Conservation (phyloP, 2,113 vertebrate genomes). For the Chloropsis cyanopogon region DNA sequence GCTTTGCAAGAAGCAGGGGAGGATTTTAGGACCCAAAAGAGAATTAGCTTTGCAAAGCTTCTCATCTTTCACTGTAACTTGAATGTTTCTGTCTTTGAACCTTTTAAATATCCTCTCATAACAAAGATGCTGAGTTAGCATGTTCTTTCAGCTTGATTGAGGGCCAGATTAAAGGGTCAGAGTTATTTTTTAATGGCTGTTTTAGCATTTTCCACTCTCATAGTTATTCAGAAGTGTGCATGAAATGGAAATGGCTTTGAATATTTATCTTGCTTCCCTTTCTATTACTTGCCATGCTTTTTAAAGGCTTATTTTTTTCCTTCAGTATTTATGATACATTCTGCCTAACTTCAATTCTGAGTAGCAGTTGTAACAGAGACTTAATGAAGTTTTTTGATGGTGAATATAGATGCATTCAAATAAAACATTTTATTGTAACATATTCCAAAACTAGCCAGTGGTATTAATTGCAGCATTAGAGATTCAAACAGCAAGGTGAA, state of each 20-base stretch:
- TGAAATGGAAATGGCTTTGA: conserved; percentile 35
- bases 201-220: too few species aligned
- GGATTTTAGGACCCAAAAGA: not conserved
- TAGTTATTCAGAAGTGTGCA: too few species aligned
- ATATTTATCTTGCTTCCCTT: conserved; percentile 40
- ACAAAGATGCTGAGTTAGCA: not conserved
- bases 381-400: conserved; percentile 24
- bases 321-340: conserved; percentile 12
- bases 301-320: conserved; percentile 52
- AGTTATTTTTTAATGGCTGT: not conserved
- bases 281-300: conserved; percentile 15
- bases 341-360: not conserved
- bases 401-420: not conserved
- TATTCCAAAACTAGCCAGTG: not conserved
- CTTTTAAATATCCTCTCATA: conserved; percentile 4
- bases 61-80: not conserved
- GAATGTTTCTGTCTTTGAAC: conserved; percentile 8
- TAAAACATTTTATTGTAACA: conserved; percentile 18
- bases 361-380: not conserved
- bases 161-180: conserved; percentile 26
- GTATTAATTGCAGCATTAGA: not conserved
- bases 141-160: conserved; percentile 23
- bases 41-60: conserved; percentile 20
- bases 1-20: not conserved
- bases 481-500: not conserved